Percentiles rank a stretch among this genome's conserved stretches.
Conservation (phyloP, 2,113 vertebrate species). For the Nothoprocta perdicaria region DNA sequence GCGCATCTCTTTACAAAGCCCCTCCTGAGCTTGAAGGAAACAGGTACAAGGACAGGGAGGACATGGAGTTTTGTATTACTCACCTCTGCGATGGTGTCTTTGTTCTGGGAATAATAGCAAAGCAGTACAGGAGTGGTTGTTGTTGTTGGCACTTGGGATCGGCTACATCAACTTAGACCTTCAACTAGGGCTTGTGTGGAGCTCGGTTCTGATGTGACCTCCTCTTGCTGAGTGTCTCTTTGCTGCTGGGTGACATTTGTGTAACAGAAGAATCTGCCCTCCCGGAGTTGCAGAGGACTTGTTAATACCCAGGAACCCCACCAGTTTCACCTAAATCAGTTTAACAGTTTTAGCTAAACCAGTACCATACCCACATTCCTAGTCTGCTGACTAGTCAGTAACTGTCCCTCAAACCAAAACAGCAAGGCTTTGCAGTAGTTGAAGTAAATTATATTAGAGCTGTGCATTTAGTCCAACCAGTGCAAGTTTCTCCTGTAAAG, state of each 20-base stretch:
- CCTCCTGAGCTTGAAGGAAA: not conserved
- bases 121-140: not conserved
- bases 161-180: not conserved
- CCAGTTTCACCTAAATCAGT: slow-evolving; percentile 14
- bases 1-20: slow-evolving; percentile 15
- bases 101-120: not conserved
- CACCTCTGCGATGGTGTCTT: not conserved
- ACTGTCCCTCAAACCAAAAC: not conserved
- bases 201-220: slow-evolving; percentile 7
- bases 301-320: not conserved
- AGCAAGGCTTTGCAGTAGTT: slow-evolving; percentile 26
- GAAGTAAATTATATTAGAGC: slow-evolving; percentile 26
- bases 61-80: not conserved
- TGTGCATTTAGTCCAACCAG: slow-evolving; percentile 30
- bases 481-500: slow-evolving; percentile 19
- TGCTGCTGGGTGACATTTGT: not conserved
- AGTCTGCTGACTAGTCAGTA: not conserved
- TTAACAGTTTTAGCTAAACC: slow-evolving; percentile 32
- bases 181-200: not conserved
- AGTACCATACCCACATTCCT: not conserved
- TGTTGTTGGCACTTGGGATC: not conserved
- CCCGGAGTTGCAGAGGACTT: not conserved
- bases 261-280: not conserved
- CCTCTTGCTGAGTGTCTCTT: not conserved
- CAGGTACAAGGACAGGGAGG: not conserved